phyloP scores from a whole-genome alignment of 2,113 vertebrate species.

The Marcusenius ussheri region DNA sequence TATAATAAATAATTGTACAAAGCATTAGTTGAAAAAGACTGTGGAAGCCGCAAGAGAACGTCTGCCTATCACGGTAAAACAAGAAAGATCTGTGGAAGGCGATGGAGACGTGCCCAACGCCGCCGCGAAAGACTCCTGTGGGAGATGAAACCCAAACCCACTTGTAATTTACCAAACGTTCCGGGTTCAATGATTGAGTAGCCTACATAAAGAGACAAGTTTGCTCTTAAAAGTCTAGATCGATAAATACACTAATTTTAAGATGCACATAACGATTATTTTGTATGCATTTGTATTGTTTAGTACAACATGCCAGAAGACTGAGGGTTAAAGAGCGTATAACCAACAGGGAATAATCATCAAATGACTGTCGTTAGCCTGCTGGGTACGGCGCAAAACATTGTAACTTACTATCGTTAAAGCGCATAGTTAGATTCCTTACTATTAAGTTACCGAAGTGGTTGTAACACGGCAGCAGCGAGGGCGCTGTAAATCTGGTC shows the following conservation, averaged over 20 bases:
- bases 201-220: constrained; percentile 90
- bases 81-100: neutral
- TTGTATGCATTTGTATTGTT: neutral
- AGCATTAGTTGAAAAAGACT: neutral
- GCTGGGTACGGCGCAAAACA: neutral
- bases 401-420: neutral
- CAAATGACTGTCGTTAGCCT: neutral
- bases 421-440: neutral
- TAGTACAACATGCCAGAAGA: neutral
- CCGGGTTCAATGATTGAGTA: constrained; percentile 80
- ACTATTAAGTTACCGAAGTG: neutral
- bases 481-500: neutral
- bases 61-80: constrained; percentile 37
- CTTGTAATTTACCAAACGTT: constrained; percentile 86
- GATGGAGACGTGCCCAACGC: constrained; percentile 54
- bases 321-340: neutral
- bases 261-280: neutral
- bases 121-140: constrained; percentile 73
- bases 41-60: constrained; percentile 39
- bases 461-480: neutral
- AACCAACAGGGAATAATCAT: neutral
- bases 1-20: neutral
- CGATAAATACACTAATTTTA: constrained; percentile 61
- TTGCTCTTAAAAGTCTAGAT: constrained; percentile 76
- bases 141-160: constrained; percentile 89